Evolutionary conservation across 2,797 vertebrate genomes (phyloP), one percentile per base, ranked within the genome.

Genomic region (Notolabrus celidotus): DNA sequence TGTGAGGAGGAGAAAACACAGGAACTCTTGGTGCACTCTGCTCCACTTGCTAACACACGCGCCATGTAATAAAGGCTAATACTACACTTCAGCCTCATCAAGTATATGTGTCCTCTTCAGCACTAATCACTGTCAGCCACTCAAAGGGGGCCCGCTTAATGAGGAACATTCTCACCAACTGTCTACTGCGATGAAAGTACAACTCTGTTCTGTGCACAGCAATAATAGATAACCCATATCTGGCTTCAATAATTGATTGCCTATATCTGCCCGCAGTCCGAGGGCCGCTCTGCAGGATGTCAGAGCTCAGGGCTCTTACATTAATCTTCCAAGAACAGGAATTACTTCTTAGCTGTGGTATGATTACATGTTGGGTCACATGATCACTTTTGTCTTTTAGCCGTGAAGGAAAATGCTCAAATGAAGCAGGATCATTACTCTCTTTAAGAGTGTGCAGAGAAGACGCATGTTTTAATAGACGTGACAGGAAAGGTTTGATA

Each of bases 41-140:
- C 81, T 83, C 78, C 67, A 82, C 80, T 86, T 85, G 73, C 69
- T 69, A 71, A 82, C 80, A 79, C 74, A 59, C 53, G 77, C 79
- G 70, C 75, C 59, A 66, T 65, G 64, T 77, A 81, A 82, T 73
- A 86, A 82, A 77, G 67, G 70, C 79, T 88, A 78, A 87, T 85
- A 65, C 72, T 64, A 54, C 80, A 86, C 90, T 90, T 76, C 62
- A 87, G 83, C 71, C 81, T 87, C 82, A 86, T 89, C 83, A 80
- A 76, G 78, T 86, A 62, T 74, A 80, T 71, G 81, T 69, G 77
- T 84, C 80, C 85, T 88, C 82, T 78, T 82, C 72, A 82, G 72
- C 75, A 52, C 83, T 89, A 80, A 92, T 93, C 85, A 86, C 78
- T 65, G 79, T 87, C 86, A 87, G 77, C 85, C 82, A 84, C 88